phyloP scores from a whole-genome alignment of 2,888 invertebrate genomes.

The Choreutis nemorana region DNA sequence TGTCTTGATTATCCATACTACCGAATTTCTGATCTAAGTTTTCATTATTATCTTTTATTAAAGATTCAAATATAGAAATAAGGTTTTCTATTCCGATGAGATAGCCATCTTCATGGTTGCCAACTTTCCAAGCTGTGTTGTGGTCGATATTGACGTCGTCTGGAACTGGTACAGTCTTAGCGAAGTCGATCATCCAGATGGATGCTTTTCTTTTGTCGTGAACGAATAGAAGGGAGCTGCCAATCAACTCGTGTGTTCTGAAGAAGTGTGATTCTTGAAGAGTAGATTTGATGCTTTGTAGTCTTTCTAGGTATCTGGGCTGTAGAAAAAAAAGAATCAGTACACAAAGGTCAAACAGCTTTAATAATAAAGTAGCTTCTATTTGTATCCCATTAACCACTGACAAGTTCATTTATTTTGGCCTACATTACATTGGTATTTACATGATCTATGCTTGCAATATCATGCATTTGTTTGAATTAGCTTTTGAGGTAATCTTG shows the following conservation, averaged over 20 bases:
- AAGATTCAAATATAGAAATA: conserved; percentile 81
- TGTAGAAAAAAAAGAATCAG: conserved; percentile 43
- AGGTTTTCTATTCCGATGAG: conserved; percentile 91
- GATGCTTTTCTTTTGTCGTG: conserved; percentile 89
- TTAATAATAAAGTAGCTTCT: conserved; percentile 2
- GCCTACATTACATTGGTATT: too few relatives aligned
- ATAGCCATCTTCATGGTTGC: conserved; percentile 97
- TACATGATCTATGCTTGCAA: too few relatives aligned
- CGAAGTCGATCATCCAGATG: conserved; percentile 98
- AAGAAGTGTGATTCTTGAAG: conserved; percentile 91
- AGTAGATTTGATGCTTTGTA: conserved; percentile 84
- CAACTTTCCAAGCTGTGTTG: conserved; percentile 87
- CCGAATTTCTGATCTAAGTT: conserved; percentile 44
- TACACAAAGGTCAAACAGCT: too few relatives aligned
- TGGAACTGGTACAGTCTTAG: conserved; percentile 89
- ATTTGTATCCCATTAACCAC: too few relatives aligned
- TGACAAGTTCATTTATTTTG: too few relatives aligned
- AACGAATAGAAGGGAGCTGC: conserved; percentile 93
- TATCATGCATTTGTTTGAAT: too few relatives aligned
- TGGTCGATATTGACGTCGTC: conserved; percentile 79
- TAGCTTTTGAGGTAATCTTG: too few relatives aligned
- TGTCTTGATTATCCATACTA: conserved; percentile 37
- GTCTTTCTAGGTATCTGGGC: conserved; percentile 84
- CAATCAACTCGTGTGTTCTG: conserved; percentile 91
- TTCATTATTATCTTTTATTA: conserved; percentile 56